Percentiles rank a stretch among this genome's conserved stretches.
Evolutionary conservation across 2,888 invertebrate genomes (phyloP).

Genomic region (Pimpla rufipes): DNA sequence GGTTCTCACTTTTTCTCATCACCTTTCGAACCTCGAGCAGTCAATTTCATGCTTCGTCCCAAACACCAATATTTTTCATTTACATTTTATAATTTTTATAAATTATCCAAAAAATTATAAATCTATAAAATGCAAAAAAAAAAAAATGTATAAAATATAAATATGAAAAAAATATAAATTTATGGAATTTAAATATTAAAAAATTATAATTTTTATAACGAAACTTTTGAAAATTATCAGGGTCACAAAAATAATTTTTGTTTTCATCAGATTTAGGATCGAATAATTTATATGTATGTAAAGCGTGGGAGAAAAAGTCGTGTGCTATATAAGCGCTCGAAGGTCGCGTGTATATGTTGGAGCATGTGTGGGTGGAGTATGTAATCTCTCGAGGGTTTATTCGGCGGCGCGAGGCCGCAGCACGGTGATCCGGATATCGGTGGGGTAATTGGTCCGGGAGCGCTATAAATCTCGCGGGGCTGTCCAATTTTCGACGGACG

Average conservation of each 20-base stretch:
- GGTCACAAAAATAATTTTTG: too few species aligned
- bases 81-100: neutral
- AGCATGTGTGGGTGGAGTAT: neutral
- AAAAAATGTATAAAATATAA: neutral
- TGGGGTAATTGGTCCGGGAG: constrained; percentile 68
- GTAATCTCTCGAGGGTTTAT: constrained; percentile 64
- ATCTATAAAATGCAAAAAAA: too few species aligned
- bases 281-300: too few species aligned
- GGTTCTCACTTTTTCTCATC: constrained; percentile 68
- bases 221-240: too few species aligned
- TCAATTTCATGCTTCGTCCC: too few species aligned
- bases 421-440: constrained; percentile 67
- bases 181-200: too few species aligned
- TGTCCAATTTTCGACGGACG: constrained; percentile 69
- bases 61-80: neutral
- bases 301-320: neutral
- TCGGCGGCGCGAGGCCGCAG: constrained; percentile 24
- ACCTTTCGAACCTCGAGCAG: constrained; percentile 25
- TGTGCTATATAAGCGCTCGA: neutral
- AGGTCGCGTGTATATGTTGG: neutral
- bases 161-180: too few species aligned
- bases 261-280: too few species aligned
- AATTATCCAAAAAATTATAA: too few species aligned
- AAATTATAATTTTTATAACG: too few species aligned
- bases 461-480: constrained; percentile 70